These are phyloP conservation scores for Brachionus koreanus DNA, from an alignment of 1,140 invertebrate genomes.

Conservation along the genomic window DNA sequence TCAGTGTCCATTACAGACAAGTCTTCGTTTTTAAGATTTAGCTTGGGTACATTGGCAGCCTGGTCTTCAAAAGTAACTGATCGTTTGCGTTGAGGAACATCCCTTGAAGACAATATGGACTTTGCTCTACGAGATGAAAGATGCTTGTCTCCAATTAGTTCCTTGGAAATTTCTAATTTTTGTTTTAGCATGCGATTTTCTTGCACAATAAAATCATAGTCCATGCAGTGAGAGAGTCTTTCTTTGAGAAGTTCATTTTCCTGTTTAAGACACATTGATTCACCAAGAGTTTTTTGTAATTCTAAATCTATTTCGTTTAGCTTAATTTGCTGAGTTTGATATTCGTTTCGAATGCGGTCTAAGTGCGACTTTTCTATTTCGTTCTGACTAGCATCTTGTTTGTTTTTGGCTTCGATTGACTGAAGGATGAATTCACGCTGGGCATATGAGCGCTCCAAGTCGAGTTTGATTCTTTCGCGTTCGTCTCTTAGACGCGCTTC, in stretches of 20 bases:
- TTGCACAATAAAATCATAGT: constrained; percentile 42
- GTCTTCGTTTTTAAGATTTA: constrained; percentile 10
- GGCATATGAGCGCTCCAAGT: constrained; percentile 30
- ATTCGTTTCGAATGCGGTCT: not conserved
- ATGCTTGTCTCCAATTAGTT: constrained; percentile 32
- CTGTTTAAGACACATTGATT: constrained; percentile 12
- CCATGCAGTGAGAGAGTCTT: constrained; percentile 27
- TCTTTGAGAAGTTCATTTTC: constrained; percentile 27
- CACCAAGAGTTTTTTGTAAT: not conserved
- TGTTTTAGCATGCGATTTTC: constrained; percentile 21
- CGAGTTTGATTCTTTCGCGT: constrained; percentile 22
- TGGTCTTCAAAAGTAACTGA: constrained; percentile 39
- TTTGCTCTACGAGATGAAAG: not conserved
- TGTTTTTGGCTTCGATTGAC: constrained; percentile 38
- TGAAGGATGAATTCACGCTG: constrained; percentile 33
- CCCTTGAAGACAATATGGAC: not conserved
- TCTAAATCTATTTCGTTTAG: constrained; percentile 36
- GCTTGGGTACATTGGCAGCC: not conserved
- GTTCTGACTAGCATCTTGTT: constrained; percentile 16
- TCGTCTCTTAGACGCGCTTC: not conserved
- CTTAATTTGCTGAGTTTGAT: not conserved
- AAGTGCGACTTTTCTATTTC: constrained; percentile 41
- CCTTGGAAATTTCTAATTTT: constrained; percentile 35
- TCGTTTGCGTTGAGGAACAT: constrained; percentile 9
- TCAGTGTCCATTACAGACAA: constrained; percentile 7